These are phyloP conservation scores for Ciconia nigra DNA, from an alignment of 2,797 vertebrate genomes.

Conservation along the genomic window DNA sequence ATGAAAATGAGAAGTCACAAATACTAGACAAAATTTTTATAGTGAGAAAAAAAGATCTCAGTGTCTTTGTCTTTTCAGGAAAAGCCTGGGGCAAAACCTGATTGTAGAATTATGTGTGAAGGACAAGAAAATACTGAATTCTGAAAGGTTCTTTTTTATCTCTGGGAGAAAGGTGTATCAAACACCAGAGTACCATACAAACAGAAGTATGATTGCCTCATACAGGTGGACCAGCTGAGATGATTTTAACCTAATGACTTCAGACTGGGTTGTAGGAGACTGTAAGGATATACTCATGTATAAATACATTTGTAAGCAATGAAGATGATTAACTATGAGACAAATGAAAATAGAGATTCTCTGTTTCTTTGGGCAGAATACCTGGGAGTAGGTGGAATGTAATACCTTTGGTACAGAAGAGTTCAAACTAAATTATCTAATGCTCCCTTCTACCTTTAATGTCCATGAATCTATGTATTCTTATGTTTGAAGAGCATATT, in stretches of 20 bases:
- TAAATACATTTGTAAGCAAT: neutral
- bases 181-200: neutral
- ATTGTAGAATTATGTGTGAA: neutral
- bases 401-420: neutral
- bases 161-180: neutral
- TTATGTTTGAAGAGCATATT: neutral
- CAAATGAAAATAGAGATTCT: neutral
- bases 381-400: neutral
- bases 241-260: neutral
- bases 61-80: neutral
- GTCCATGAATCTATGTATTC: neutral
- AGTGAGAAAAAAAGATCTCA: neutral
- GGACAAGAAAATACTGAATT: neutral
- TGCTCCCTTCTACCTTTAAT: neutral
- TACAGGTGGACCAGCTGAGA: neutral
- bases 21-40: neutral
- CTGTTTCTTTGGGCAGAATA: neutral
- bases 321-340: neutral
- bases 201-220: neutral
- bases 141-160: neutral
- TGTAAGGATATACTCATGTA: neutral
- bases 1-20: neutral
- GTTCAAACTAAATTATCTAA: neutral
- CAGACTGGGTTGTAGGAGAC: neutral
- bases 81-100: neutral